A percentile compares a stretch with the other conserved stretches of the same genome.
These are phyloP conservation scores for Echinarachnius parma DNA, from an alignment of 53 echinoderm and acorn worm species.

Conservation along the genomic window DNA sequence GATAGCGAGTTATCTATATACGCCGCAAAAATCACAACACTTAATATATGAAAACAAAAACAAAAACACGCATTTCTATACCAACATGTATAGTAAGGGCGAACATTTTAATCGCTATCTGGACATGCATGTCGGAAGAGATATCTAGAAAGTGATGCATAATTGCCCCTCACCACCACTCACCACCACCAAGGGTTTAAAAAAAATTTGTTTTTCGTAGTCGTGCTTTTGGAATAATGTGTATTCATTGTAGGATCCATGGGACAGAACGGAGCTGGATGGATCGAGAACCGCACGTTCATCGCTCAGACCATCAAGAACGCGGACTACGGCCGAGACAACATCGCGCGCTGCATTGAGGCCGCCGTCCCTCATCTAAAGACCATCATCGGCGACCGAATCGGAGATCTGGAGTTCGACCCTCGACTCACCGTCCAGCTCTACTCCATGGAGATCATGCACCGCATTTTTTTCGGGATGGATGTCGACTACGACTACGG, in stretches of 20 bases:
- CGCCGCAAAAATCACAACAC: too few species aligned
- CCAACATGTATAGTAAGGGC: too few species aligned
- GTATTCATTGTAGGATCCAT: background rate
- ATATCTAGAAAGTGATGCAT: too few species aligned
- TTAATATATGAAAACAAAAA: background rate
- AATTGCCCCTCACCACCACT: too few species aligned
- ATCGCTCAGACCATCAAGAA: background rate
- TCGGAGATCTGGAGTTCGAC: background rate
- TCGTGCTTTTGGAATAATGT: background rate
- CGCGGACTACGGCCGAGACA: background rate
- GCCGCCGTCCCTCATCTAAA: background rate
- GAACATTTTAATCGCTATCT: too few species aligned
- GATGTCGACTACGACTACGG: constrained; percentile 2
- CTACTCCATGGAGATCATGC: background rate
- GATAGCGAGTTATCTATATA: too few species aligned
- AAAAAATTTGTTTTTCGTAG: background rate
- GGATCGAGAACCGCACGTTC: background rate
- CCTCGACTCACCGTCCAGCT: too few species aligned
- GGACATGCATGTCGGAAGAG: too few species aligned
- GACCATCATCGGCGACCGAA: background rate
- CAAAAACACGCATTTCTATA: too few species aligned
- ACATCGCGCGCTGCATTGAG: background rate
- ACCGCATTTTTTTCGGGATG: constrained; percentile 7
- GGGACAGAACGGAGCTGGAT: background rate
- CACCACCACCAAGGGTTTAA: too few species aligned